Conservation (phyloP, 2,888 invertebrate species). For the Cylindroiulus punctatus region DNA sequence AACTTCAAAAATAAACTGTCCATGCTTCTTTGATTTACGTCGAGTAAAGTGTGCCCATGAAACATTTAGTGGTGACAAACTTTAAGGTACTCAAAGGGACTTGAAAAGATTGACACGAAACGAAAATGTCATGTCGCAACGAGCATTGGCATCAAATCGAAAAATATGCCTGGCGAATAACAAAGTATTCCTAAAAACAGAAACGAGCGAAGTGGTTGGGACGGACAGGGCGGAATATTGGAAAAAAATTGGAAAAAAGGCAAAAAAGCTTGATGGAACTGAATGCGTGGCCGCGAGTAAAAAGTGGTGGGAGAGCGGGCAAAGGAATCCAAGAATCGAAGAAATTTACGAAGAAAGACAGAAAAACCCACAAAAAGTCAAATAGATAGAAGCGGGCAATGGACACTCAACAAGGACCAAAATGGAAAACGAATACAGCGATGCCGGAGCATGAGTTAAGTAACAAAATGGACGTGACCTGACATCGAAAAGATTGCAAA, state of each 20-base stretch:
- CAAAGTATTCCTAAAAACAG: slow-evolving; percentile 12
- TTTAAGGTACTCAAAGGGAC: slow-evolving; percentile 51
- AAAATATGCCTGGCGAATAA: slow-evolving; percentile 1
- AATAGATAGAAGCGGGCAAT: background rate
- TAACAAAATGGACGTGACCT: background rate
- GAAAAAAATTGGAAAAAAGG: background rate
- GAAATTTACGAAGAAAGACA: slow-evolving; percentile 36
- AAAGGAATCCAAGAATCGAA: slow-evolving; percentile 1
- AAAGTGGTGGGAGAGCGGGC: background rate
- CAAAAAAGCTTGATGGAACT: background rate
- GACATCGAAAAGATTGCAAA: background rate
- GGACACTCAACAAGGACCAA: background rate
- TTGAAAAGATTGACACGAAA: slow-evolving; percentile 38
- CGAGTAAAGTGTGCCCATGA: slow-evolving; percentile 50
- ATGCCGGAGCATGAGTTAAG: background rate
- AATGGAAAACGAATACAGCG: background rate
- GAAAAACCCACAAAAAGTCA: background rate
- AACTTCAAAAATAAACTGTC: slow-evolving; percentile 44
- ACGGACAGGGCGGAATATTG: slow-evolving; percentile 15
- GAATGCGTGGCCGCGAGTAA: background rate
- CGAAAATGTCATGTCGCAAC: slow-evolving; percentile 24
- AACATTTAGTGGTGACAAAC: slow-evolving; percentile 50
- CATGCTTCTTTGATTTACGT: slow-evolving; percentile 48
- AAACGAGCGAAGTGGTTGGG: background rate
- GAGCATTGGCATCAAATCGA: slow-evolving; percentile 7